Base-by-base conservation (phyloP, 2,113 vertebrate genomes). In the Phoenicopterus ruber region DNA sequence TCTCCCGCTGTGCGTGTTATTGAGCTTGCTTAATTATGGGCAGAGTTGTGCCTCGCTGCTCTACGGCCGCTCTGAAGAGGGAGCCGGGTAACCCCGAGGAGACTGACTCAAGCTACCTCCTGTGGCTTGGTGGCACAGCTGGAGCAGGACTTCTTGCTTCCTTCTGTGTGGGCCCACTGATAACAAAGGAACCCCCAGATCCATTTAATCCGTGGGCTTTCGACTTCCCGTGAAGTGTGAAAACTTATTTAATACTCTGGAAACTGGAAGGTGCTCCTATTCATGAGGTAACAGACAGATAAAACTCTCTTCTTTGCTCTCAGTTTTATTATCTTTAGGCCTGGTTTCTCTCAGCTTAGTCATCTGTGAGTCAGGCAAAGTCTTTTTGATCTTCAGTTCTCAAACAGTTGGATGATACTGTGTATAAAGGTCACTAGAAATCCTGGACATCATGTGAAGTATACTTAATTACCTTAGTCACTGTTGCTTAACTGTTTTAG, bases 351-450 rank as follows among this genome's bases (percentile, higher is more conserved):
- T 74, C 58, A 20, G 66, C 49, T 96, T 94, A 95, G 73, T 96
- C 88, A 91, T 57, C 87, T 62, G n/a, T 96, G 93, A 96, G 83
- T 97, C 97, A 96, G 54, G 42, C 77, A 12, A 26, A 85, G n/a
- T 46, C 66, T 85, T 94, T 94, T 79, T 94, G 81, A 88, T 93
- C 83, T 85, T 72, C 17, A 13, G n/a, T 88, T 88, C 79, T 85
- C 44, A 74, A 70, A 55, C 44, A 46, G 52, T 71, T 0, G 1
- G 32, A 87, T 66, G 70, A 55, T 89, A 28, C 1, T 79, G 73
- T 90, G 91, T 90, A 38, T 84, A 96, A 96, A 96, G 87, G 92
- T 97, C 90, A 84, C 54, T 71, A 89, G 93, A 91, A 92, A 85
- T 78, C 63, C 78, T 88, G 91, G 91, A 81, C 88, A 47, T 88